Conservation (phyloP, 2,797 vertebrate genomes). For the Peromyscus nudipes region DNA sequence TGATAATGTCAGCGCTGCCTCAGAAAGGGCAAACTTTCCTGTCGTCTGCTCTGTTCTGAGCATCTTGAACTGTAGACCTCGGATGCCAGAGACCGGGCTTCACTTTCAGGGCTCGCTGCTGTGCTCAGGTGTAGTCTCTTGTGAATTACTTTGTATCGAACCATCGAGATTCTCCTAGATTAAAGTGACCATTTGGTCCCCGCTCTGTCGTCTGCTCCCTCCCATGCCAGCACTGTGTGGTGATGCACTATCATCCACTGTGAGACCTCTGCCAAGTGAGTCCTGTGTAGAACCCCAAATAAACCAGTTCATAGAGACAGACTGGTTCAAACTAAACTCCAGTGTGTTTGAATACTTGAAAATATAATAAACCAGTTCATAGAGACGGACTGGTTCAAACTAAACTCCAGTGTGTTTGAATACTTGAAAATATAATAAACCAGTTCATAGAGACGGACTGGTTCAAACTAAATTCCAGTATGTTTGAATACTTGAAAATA, state of each 20-base stretch:
- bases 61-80: slow-evolving; percentile 8
- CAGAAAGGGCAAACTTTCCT: neutral
- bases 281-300: neutral
- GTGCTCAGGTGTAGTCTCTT: neutral
- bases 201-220: neutral
- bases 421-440: neutral
- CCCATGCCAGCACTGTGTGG: neutral
- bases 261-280: neutral
- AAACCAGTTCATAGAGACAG: neutral
- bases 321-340: neutral
- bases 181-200: neutral
- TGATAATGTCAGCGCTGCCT: neutral
- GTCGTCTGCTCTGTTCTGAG: neutral
- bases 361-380: neutral
- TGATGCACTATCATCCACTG: neutral
- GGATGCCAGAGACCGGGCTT: neutral
- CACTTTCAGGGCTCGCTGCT: neutral
- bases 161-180: neutral
- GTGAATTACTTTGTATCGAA: neutral
- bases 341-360: neutral
- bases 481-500: neutral
- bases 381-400: neutral
- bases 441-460: neutral
- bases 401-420: neutral
- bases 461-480: neutral